These are phyloP conservation scores for Pseudomugil gertrudae DNA, from an alignment of 2,797 vertebrate species.

Conservation along the genomic window DNA sequence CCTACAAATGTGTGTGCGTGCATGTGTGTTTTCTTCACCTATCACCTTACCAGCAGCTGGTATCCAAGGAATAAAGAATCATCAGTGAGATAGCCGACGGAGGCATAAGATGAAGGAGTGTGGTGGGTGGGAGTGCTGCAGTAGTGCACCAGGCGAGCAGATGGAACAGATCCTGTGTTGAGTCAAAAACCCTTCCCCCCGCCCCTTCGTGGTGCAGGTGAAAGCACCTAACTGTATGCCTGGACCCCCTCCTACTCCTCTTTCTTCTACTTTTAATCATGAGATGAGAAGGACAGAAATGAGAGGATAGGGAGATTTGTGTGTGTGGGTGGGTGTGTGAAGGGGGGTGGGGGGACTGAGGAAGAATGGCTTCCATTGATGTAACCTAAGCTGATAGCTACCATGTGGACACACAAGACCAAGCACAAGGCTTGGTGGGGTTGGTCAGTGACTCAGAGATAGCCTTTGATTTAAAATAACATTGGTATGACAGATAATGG, in stretches of 20 bases:
- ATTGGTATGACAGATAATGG: conserved; percentile 52
- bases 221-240: conserved; percentile 56
- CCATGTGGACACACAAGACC: conserved; percentile 32
- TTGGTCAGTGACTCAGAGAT: conserved; percentile 49
- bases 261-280: conserved; percentile 45
- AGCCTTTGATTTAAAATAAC: conserved; percentile 67
- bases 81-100: conserved; percentile 39
- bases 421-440: neutral
- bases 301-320: conserved; percentile 12
- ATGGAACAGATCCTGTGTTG: conserved; percentile 67
- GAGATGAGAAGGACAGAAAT: conserved; percentile 40
- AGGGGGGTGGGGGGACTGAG: conserved; percentile 16
- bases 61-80: conserved; percentile 60
- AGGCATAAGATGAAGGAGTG: conserved; percentile 40
- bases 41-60: conserved; percentile 77
- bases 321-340: too few relatives aligned
- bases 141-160: conserved; percentile 34
- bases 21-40: conserved; percentile 39
- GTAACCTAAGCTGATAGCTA: conserved; percentile 58
- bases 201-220: conserved; percentile 43
- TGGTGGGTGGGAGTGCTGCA: conserved; percentile 33
- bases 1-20: conserved; percentile 16
- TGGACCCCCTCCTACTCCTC: neutral
- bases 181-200: conserved; percentile 24
- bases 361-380: conserved; percentile 64